Conservation (phyloP, 2,888 invertebrate genomes). For the Cerastis leucographa region DNA sequence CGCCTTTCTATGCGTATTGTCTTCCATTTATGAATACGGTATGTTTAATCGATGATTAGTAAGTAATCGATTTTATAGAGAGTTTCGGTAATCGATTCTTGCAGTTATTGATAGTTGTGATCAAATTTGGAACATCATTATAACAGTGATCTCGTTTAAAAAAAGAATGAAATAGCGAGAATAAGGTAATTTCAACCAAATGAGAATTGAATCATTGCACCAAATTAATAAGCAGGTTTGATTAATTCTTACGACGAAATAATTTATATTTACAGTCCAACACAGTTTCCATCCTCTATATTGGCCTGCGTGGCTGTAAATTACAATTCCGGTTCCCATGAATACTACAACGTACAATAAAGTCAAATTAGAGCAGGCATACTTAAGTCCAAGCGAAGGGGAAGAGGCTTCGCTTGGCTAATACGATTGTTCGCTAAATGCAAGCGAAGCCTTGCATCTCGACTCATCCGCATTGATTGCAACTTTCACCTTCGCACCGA, state of each 20-base stretch:
- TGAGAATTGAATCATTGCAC: not conserved
- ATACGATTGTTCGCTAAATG: conserved; percentile 28
- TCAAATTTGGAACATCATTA: not conserved
- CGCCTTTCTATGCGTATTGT: conserved; percentile 57
- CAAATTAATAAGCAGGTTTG: not conserved
- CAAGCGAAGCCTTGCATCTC: conserved; percentile 31
- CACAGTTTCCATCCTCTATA: too few species aligned
- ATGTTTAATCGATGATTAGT: conserved; percentile 33
- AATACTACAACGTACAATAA: not conserved
- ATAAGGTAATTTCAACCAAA: not conserved
- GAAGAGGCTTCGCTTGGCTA: not conserved
- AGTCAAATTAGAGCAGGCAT: conserved; percentile 28
- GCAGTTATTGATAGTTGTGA: not conserved
- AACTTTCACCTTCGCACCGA: conserved; percentile 68
- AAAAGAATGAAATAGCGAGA: not conserved
- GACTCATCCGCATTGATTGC: conserved; percentile 56
- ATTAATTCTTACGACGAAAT: not conserved
- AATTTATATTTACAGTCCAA: not conserved
- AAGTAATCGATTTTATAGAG: conserved; percentile 29
- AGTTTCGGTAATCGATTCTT: not conserved
- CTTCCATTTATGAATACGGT: conserved; percentile 51
- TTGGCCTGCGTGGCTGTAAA: not conserved
- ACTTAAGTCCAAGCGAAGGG: too few species aligned
- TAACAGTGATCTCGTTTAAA: not conserved
- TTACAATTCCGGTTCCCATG: conserved; percentile 25